Base-by-base conservation (phyloP, 2,888 invertebrate species). In the Agrotis puta region DNA sequence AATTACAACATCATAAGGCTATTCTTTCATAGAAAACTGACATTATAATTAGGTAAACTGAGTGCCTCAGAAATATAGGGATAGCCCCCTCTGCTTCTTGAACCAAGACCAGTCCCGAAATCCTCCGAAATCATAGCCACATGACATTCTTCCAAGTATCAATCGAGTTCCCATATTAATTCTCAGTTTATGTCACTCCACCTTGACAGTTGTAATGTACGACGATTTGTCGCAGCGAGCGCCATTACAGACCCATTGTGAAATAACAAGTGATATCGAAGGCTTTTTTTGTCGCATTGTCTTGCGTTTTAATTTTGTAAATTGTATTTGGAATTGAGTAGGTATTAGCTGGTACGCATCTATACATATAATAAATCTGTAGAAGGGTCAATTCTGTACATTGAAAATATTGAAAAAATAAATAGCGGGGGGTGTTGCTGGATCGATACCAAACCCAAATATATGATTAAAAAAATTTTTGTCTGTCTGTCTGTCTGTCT, bases 111-210 rank as follows among this genome's bases (percentile, higher is more conserved):
- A 51, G 53, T 83, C 77, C 54, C 51, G 4, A 64, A 22, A 59
- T 18, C 18, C 3, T 4, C 58, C 3, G 6, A 85, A 79, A 11
- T 27, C 64, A 84, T 91, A 82, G 83, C 54, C 79, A 77, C 75
- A 77, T 83, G 82, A 89, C 71, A 76, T 79, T 91, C 89, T 90
- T 91, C 81, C 74, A 86, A 88, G 85, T 90, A 92, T 92, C 93
- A 92, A 93, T 94, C 85, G 85, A 88, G 93, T 95, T 95, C 95
- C 94, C 95, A 95, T 95, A 95, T 94, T 94, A 94, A 94, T 95
- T 93, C 90, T 89, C 86, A 87, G 88, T 89, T 88, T 89, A 90
- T 90, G 91, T 90, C 89, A 87, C 89, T 84, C 66, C 92, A 11
- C 86, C 82, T 88, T 94, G 94, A 93, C 95, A 95, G 91, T 84